Evolutionary conservation across 1,140 invertebrate genomes (phyloP).

Genomic region (Orius insidiosus): DNA sequence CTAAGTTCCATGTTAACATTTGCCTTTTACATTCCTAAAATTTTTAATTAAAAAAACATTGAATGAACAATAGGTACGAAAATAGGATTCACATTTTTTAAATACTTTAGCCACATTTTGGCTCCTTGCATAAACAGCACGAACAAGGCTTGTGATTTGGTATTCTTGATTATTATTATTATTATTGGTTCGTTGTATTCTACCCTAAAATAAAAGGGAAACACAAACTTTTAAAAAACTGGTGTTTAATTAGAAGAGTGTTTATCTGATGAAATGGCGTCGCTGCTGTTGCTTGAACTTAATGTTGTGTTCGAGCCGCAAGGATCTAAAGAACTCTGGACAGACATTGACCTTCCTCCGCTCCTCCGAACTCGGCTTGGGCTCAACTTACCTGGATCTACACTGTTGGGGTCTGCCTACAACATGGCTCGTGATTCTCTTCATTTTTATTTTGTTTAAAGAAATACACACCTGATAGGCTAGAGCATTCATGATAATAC

Average conservation of each 20-base stretch:
- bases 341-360: slow-evolving; percentile 71
- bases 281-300: slow-evolving; percentile 14
- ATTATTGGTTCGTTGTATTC: too few relatives aligned
- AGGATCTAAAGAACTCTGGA: slow-evolving; percentile 75
- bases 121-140: too few relatives aligned
- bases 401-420: slow-evolving; percentile 88
- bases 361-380: slow-evolving; percentile 57
- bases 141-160: too few relatives aligned
- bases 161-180: too few relatives aligned
- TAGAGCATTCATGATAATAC: slow-evolving; percentile 76
- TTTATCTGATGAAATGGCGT: slow-evolving; percentile 18
- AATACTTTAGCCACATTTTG: too few relatives aligned
- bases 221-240: neutral
- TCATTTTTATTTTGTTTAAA: too few relatives aligned
- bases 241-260: slow-evolving; percentile 17
- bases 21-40: too few relatives aligned
- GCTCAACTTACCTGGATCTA: slow-evolving; percentile 76
- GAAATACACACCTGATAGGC: slow-evolving; percentile 62
- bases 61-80: too few relatives aligned
- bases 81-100: too few relatives aligned
- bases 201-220: neutral
- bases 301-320: slow-evolving; percentile 77
- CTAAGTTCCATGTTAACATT: too few relatives aligned
- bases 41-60: too few relatives aligned
- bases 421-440: slow-evolving; percentile 21